Percentiles rank a stretch among this genome's conserved stretches.
These are phyloP conservation scores for Leptopilina boulardi DNA, from an alignment of 1,140 invertebrate genomes.

Conservation along the genomic window DNA sequence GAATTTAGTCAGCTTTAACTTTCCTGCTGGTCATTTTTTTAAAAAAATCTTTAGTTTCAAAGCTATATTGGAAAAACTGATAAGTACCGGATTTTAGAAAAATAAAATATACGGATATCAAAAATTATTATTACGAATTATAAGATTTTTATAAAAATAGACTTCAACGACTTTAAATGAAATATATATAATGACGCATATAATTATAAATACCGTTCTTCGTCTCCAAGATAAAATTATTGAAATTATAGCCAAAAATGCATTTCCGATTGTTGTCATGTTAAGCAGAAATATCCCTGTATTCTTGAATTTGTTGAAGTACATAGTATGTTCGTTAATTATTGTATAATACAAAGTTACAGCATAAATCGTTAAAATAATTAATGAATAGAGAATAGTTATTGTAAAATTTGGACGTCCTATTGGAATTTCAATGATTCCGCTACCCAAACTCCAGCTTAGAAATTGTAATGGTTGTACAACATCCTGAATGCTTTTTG, in stretches of 20 bases:
- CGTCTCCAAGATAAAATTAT: conserved; percentile 41
- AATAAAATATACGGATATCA: too few relatives aligned
- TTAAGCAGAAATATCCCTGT: conserved; percentile 27
- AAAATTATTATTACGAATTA: too few relatives aligned
- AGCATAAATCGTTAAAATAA: neutral
- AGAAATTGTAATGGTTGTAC: neutral
- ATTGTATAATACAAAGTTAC: neutral
- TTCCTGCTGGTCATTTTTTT: too few relatives aligned
- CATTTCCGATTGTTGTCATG: conserved; percentile 37
- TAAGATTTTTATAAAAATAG: too few relatives aligned
- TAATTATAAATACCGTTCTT: conserved; percentile 42
- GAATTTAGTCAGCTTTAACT: too few relatives aligned
- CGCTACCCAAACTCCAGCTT: conserved; percentile 39
- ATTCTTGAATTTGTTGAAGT: neutral
- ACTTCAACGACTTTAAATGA: too few relatives aligned
- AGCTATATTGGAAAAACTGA: too few relatives aligned
- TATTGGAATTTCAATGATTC: conserved; percentile 36
- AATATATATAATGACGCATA: too few relatives aligned
- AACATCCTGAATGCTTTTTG: conserved; percentile 11
- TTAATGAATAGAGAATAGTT: conserved; percentile 33
- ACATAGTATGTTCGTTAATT: neutral
- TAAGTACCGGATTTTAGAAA: too few relatives aligned
- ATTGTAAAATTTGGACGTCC: conserved; percentile 11
- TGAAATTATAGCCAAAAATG: conserved; percentile 37
- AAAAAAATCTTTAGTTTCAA: too few relatives aligned